Evolutionary conservation across 2,888 invertebrate genomes (phyloP).

Genomic region (Agrochola circellaris): DNA sequence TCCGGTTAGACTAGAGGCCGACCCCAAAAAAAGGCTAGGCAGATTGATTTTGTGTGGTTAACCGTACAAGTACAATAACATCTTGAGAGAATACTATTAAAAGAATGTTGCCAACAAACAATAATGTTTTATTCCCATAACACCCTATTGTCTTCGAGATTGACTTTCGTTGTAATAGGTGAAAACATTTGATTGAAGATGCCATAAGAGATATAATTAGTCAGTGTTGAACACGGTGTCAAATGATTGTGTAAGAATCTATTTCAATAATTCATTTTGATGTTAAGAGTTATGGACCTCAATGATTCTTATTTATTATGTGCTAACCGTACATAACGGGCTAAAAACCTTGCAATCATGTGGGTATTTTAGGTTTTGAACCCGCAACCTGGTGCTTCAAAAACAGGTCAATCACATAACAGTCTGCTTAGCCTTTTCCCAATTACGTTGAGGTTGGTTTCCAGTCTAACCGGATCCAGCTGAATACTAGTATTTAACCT

Average conservation of each 20-base stretch:
- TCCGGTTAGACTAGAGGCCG: no score
- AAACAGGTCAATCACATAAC: background rate
- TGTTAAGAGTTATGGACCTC: no score
- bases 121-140: slow-evolving; percentile 41
- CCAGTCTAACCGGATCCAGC: no score
- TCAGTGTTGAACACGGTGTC: background rate
- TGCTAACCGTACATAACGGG: no score
- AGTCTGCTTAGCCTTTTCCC: no score
- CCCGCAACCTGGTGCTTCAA: background rate
- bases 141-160: slow-evolving; percentile 38
- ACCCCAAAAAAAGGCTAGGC: no score
- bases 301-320: background rate
- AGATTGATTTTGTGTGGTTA: background rate
- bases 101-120: slow-evolving; percentile 19
- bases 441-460: no score
- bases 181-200: slow-evolving; percentile 49
- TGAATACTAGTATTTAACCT: no score
- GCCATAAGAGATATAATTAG: slow-evolving; percentile 42
- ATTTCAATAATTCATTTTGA: background rate
- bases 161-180: slow-evolving; percentile 43
- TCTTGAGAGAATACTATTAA: slow-evolving; percentile 4
- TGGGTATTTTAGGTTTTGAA: background rate
- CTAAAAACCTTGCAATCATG: no score
- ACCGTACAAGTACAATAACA: background rate
- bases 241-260: slow-evolving; percentile 8